Evolutionary conservation across 2,113 vertebrate genomes (phyloP), one percentile per base, ranked within the genome.

Genomic region (Paramormyrops kingsleyae): DNA sequence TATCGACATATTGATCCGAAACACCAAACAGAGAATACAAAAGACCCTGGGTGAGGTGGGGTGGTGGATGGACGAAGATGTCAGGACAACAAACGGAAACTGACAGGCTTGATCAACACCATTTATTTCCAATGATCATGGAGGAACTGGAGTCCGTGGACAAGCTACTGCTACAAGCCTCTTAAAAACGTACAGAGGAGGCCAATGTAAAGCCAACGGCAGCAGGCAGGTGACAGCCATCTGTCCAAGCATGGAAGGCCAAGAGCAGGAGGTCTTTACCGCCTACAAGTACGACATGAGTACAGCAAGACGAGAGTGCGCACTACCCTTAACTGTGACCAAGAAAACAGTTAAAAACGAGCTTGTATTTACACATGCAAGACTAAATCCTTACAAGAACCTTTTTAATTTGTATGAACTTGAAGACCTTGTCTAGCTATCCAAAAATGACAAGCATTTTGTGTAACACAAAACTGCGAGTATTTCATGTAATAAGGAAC

Each of bases 311-410:
- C 0, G 27, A 56, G 49, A 39, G 27, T 56, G 15, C 21, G 53
- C 27, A 87, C 50, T 12, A 35, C 49, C 19, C 3, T 56, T 35
- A 53, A n/a, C 27, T 56, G 49, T 53, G 27, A 42, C 50, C 83
- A 52, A 62, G 56, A 46, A 88, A 46, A 77, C 35, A 19, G 19
- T 62, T 88, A 59, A 88, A 62, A 88, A 88, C 27, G 5, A 62
- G 52, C 27, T 15, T 53, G 59, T 88, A 66, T 88, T 88, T 88
- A 66, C 87, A 87, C 46, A 88, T 9, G n/a, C 39, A 53, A 46
- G 21, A 88, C 39, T 53, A 35, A 12, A 88, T n/a, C 17, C 35
- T 39, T 80, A 77, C 62, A 77, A 39, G 31, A 77, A 77, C n/a
- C 5, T 35, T 35, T 77, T 35, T 80, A 80, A 42, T 80, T 42